These are phyloP conservation scores for Mesoclemmys tuberculata DNA, from an alignment of 2,113 vertebrate species.

Conservation along the genomic window DNA sequence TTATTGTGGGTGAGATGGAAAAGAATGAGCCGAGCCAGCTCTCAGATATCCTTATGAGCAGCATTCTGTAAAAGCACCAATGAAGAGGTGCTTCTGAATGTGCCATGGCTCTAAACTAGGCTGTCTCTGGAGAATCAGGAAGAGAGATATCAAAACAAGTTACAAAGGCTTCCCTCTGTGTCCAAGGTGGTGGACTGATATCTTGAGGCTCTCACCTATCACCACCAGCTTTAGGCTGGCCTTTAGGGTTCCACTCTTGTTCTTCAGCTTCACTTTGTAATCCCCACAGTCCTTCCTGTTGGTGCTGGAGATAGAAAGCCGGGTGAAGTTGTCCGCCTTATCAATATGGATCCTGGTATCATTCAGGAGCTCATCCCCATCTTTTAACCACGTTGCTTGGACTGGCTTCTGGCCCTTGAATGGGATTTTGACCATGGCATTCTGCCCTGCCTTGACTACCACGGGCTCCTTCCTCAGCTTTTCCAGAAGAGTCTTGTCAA, in stretches of 20 bases:
- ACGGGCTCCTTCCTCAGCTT: constrained; percentile 80
- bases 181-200: not conserved
- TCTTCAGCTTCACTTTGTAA: constrained; percentile 88
- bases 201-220: constrained; percentile 76
- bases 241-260: constrained; percentile 82
- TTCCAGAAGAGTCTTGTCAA: constrained; percentile 79
- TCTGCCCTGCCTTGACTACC: constrained; percentile 83
- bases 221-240: constrained; percentile 81
- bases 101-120: not conserved
- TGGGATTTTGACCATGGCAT: constrained; percentile 78
- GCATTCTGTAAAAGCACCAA: not conserved
- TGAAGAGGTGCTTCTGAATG: not conserved
- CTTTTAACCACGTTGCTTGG: constrained; percentile 85
- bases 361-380: constrained; percentile 79
- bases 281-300: constrained; percentile 83
- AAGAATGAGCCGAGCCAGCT: not conserved
- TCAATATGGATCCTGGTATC: constrained; percentile 78
- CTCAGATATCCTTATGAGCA: not conserved
- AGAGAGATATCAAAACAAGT: not conserved
- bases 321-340: constrained; percentile 73
- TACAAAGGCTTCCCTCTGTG: not conserved
- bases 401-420: constrained; percentile 85
- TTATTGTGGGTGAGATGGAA: not conserved
- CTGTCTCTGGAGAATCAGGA: not conserved
- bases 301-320: constrained; percentile 80